Conservation (phyloP, 2,113 vertebrate species). For the Fregata magnificens region DNA sequence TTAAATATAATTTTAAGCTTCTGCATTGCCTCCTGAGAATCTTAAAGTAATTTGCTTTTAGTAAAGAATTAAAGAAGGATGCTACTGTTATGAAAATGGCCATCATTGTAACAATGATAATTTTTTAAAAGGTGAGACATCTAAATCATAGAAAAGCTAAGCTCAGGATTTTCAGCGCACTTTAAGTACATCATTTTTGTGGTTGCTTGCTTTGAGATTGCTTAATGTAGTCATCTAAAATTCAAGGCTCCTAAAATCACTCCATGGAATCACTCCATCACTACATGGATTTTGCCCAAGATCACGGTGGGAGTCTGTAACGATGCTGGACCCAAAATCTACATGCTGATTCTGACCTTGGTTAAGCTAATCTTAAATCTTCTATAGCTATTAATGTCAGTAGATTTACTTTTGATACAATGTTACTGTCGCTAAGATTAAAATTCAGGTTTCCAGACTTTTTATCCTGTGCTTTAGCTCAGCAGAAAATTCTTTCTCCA, state of each 20-base stretch:
- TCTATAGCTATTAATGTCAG: conserved; percentile 36
- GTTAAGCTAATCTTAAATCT: conserved; percentile 43
- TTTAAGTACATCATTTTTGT: conserved; percentile 44
- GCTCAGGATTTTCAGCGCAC: conserved; percentile 32
- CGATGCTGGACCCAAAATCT: conserved; percentile 11
- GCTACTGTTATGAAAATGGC: not conserved
- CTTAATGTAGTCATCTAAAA: conserved; percentile 61
- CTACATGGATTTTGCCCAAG: conserved; percentile 42
- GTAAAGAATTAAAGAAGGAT: not conserved
- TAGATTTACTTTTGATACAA: conserved; percentile 27
- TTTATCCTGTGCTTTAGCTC: conserved; percentile 19
- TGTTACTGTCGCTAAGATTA: conserved; percentile 7
- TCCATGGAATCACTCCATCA: conserved; percentile 23
- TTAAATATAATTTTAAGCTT: conserved; percentile 20
- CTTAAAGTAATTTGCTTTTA: conserved; percentile 24
- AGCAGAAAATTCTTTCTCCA: conserved; percentile 46
- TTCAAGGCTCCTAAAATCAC: conserved; percentile 61
- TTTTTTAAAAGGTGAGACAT: conserved; percentile 36
- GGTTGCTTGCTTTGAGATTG: conserved; percentile 42
- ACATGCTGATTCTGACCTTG: conserved; percentile 56
- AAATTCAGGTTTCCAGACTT: conserved; percentile 19
- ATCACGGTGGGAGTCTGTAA: conserved; percentile 1
- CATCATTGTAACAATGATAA: not conserved
- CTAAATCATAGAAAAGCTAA: conserved; percentile 45
- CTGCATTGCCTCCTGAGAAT: not conserved